Conservation (phyloP, 2,888 invertebrate genomes). For the Helleia helle region DNA sequence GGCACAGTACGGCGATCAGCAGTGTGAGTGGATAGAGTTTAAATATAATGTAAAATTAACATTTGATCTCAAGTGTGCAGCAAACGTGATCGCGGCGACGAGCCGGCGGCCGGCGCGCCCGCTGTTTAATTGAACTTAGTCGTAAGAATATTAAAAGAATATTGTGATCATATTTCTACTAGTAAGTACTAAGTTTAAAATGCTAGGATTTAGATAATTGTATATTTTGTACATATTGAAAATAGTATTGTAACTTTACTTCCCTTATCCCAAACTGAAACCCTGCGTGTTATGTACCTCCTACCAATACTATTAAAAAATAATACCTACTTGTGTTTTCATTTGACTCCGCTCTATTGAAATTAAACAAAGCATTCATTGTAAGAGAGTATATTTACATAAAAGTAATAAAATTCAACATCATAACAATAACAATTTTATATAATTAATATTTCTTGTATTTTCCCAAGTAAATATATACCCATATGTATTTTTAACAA, state of each 20-base stretch:
- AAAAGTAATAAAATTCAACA: too few relatives aligned
- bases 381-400: too few relatives aligned
- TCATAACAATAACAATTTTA: too few relatives aligned
- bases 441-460: too few relatives aligned
- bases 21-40: constrained; percentile 64
- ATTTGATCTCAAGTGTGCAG: constrained; percentile 74
- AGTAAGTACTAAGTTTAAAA: constrained; percentile 46
- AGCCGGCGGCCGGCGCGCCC: constrained; percentile 51
- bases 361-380: too few relatives aligned
- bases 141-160: constrained; percentile 64
- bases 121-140: constrained; percentile 48
- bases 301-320: constrained; percentile 76
- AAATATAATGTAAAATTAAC: constrained; percentile 66
- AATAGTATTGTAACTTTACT: constrained; percentile 74
- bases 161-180: constrained; percentile 74
- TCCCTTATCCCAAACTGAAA: constrained; percentile 72
- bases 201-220: constrained; percentile 67
- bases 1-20: not conserved
- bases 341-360: constrained; percentile 22
- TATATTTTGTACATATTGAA: constrained; percentile 75
- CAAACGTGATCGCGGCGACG: constrained; percentile 62
- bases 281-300: constrained; percentile 75
- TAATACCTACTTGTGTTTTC: constrained; percentile 58
- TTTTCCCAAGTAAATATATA: too few relatives aligned
- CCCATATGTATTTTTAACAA: too few relatives aligned